Base-by-base conservation (phyloP, 2,113 vertebrate species). In the Coreoperca whiteheadi region DNA sequence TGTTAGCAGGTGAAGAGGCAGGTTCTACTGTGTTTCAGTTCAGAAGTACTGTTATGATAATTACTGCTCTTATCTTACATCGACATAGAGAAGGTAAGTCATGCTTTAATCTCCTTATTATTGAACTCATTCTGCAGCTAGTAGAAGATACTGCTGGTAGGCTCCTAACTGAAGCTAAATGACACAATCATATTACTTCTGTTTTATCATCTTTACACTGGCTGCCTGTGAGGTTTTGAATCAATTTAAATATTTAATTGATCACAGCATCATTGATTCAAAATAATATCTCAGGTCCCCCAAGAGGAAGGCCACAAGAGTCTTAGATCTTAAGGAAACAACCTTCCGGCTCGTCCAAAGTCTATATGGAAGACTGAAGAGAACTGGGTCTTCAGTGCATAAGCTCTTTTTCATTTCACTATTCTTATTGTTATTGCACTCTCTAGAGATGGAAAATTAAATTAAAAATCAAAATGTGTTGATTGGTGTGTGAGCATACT, bases 241-340 rank as follows among this genome's bases (percentile, higher is more conserved):
- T 79, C 39, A 84, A 80, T 89, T 91, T 74, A 79, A 85, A 82
- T 71, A 84, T 85, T 73, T 86, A 89, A 91, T 75, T 90, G 85
- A 88, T 87, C 79, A 50, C 46, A 18, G 64, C 79, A 67, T 84
- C 0, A 20, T 23, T 57, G 10, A 20, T 64, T 69, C 25, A 53
- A 73, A 87, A 78, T 73, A 14, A 81, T 56, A 84, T 87, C 61
- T 66, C 50, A 63, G 50, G 18, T 79, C 79, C 46, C 70, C 25
- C 12, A 72, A 51, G 43, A 82, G 54, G 14, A n/a, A 8, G 48
- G 4, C 32, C 1, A 67, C 8, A 34, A 65, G 28, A 25, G 60
- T 71, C 57, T 76, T n/a, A 71, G 54, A 92, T 87, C 73, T 71
- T 77, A 1, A 2, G 50, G 57, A 81, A 87, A 78, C 15, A 78